Percentiles rank a stretch among this genome's conserved stretches.
Evolutionary conservation across 53 echinoderm and acorn worm species (phyloP).

Genomic region (Astropecten irregularis): DNA sequence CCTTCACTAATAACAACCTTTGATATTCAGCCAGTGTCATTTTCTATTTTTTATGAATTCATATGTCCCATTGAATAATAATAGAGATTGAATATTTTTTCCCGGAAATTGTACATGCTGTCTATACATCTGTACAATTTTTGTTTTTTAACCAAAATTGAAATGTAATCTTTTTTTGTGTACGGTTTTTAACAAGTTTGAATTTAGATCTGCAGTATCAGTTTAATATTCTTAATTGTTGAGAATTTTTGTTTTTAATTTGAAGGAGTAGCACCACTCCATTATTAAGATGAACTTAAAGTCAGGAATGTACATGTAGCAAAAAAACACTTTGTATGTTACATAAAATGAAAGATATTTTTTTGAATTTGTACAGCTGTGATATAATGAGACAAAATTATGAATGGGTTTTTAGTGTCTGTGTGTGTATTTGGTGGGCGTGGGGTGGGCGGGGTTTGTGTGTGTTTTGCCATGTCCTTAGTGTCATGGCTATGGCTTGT

Average conservation of each 20-base stretch:
- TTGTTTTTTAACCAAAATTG: no score
- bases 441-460: no score
- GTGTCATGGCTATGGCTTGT: no score
- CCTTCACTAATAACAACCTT: slow-evolving; percentile 16
- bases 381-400: slow-evolving; percentile 20
- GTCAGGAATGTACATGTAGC: slow-evolving; percentile 36
- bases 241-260: neutral
- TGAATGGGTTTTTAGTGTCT: slow-evolving; percentile 12
- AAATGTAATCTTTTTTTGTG: no score
- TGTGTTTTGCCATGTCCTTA: no score
- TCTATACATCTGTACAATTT: no score
- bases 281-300: no score
- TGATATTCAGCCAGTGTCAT: slow-evolving; percentile 46
- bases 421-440: slow-evolving; percentile 36
- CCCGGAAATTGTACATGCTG: no score
- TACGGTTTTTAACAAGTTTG: slow-evolving; percentile 10
- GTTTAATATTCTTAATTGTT: neutral
- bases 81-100: slow-evolving; percentile 28
- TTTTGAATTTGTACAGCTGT: slow-evolving; percentile 45
- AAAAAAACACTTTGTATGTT: slow-evolving; percentile 4
- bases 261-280: no score
- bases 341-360: slow-evolving; percentile 21
- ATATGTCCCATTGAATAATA: slow-evolving; percentile 21
- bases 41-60: slow-evolving; percentile 39
- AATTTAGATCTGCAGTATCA: neutral